A percentile compares a stretch with the other conserved stretches of the same genome.
These are phyloP conservation scores for Synergus gifuensis DNA, from an alignment of 2,888 invertebrate species.

Conservation along the genomic window DNA sequence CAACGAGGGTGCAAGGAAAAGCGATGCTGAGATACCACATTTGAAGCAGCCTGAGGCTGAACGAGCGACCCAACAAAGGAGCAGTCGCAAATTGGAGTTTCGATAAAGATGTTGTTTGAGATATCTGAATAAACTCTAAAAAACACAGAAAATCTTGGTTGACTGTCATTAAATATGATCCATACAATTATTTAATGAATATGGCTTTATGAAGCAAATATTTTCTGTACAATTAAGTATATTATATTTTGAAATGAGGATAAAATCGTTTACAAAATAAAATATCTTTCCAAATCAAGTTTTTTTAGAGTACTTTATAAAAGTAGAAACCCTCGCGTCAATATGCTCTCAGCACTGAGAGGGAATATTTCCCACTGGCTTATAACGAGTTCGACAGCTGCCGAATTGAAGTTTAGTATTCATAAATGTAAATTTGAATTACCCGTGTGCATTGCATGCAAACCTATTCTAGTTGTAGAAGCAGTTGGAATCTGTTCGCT, in stretches of 20 bases:
- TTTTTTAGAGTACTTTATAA: background rate
- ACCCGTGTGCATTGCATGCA: slow-evolving; percentile 27
- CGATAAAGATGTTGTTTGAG: background rate
- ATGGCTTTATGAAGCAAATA: background rate
- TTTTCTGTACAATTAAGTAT: background rate
- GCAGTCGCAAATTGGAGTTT: background rate
- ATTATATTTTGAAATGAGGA: background rate
- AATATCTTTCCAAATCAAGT: background rate
- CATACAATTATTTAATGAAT: background rate
- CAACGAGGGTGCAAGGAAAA: slow-evolving; percentile 21
- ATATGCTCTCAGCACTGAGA: background rate
- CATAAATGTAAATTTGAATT: slow-evolving; percentile 37
- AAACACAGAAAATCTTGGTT: background rate
- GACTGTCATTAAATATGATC: background rate
- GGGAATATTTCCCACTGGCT: background rate
- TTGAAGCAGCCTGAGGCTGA: slow-evolving; percentile 7
- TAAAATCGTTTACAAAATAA: background rate
- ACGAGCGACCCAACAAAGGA: background rate
- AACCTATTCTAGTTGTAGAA: slow-evolving; percentile 33
- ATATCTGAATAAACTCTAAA: background rate
- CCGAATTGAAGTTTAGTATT: slow-evolving; percentile 35
- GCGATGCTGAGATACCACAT: background rate
- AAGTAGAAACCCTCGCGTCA: background rate
- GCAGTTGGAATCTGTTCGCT: slow-evolving; percentile 18
- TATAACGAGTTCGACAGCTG: slow-evolving; percentile 24